These are phyloP conservation scores for Eulemur macaco DNA, from an alignment of 2,113 vertebrate species.

Conservation along the genomic window DNA sequence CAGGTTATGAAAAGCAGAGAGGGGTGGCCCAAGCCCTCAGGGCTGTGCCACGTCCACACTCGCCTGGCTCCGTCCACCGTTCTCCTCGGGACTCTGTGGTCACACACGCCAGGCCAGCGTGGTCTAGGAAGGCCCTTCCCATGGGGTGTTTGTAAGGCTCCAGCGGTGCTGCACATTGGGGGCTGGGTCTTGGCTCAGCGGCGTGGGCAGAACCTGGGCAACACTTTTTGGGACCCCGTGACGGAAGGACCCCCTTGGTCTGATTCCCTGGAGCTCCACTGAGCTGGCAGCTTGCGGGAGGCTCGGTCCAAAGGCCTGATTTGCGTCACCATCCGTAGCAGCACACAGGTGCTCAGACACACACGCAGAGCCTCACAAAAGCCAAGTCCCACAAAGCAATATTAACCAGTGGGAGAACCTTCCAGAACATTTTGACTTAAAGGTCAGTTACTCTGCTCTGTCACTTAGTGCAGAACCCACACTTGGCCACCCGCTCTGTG, in stretches of 20 bases:
- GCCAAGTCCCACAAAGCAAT: no score
- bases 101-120: neutral
- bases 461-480: constrained; percentile 2
- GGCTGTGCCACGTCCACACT: neutral
- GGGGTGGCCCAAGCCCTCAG: neutral
- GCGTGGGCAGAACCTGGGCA: neutral
- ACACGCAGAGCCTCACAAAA: neutral
- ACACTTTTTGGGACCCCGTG: neutral
- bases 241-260: neutral
- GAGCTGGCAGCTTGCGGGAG: neutral
- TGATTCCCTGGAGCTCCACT: neutral
- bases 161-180: neutral
- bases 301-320: rapidly evolving
- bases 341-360: neutral
- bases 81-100: constrained; percentile 2
- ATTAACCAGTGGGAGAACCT: no score
- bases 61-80: neutral
- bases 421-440: neutral
- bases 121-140: neutral
- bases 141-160: neutral
- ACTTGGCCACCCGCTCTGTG: neutral
- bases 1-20: constrained; percentile 23
- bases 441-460: neutral
- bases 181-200: neutral
- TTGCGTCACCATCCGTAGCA: neutral